Conservation (phyloP, 2,797 vertebrate genomes). For the Hydrophis major region DNA sequence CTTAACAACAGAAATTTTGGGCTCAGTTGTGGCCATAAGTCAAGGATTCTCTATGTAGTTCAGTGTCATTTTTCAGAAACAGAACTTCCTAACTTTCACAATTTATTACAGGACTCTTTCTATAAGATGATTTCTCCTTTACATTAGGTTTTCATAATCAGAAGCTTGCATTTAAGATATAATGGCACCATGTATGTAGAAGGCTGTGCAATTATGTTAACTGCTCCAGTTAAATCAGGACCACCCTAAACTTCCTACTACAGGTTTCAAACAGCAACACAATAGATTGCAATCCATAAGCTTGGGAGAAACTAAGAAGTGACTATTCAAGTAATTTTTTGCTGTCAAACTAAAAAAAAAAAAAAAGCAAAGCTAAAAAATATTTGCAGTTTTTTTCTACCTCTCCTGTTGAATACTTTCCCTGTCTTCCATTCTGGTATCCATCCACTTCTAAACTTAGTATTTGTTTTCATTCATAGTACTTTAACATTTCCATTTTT, state of each 20-base stretch:
- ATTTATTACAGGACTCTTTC: background rate
- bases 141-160: background rate
- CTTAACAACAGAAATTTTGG: too few relatives aligned
- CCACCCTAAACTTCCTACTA: background rate
- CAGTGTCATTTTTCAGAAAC: background rate
- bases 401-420: background rate
- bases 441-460: slow-evolving; percentile 33
- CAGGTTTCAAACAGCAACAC: background rate
- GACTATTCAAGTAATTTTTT: background rate
- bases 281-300: background rate
- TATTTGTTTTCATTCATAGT: slow-evolving; percentile 62
- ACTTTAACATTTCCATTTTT: slow-evolving; percentile 49
- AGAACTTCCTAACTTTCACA: background rate
- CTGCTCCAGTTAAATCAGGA: background rate
- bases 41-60: background rate
- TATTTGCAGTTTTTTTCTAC: background rate
- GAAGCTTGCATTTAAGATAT: background rate
- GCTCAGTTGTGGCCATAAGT: too few relatives aligned
- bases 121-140: background rate
- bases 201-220: background rate
- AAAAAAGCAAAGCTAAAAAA: background rate
- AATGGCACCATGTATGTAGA: background rate
- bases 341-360: too few relatives aligned
- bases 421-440: slow-evolving; percentile 33
- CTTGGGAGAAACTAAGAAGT: background rate